These are phyloP conservation scores for Falcunculus frontatus DNA, from an alignment of 2,113 vertebrate species.

Conservation along the genomic window DNA sequence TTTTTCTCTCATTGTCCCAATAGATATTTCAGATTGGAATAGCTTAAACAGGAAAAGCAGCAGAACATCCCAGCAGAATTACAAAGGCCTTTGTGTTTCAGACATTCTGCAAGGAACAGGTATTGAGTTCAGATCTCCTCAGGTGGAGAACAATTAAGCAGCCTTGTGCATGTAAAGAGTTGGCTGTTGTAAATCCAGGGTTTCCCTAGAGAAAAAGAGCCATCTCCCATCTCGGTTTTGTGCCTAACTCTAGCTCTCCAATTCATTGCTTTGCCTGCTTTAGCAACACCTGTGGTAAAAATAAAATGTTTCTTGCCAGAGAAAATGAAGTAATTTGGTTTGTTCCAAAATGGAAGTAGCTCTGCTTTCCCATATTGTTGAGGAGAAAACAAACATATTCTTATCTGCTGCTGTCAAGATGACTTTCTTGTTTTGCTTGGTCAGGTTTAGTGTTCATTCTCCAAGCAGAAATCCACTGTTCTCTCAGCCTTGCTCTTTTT, in stretches of 20 bases:
- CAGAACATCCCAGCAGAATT: neutral
- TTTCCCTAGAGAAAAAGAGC: neutral
- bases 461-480: neutral
- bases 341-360: neutral
- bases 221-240: neutral
- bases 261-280: neutral
- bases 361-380: neutral
- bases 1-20: neutral
- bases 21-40: neutral
- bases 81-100: neutral
- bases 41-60: neutral
- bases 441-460: neutral
- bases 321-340: neutral
- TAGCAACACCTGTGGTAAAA: neutral
- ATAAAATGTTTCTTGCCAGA: neutral
- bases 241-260: neutral
- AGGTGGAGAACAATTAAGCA: neutral
- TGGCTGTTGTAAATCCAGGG: neutral
- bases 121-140: neutral
- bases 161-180: neutral
- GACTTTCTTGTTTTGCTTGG: neutral
- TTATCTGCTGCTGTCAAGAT: neutral
- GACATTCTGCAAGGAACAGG: neutral
- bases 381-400: neutral
- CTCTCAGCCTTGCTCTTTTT: neutral